Conservation (phyloP, 1,140 invertebrate genomes). For the Brachionus koreanus region DNA sequence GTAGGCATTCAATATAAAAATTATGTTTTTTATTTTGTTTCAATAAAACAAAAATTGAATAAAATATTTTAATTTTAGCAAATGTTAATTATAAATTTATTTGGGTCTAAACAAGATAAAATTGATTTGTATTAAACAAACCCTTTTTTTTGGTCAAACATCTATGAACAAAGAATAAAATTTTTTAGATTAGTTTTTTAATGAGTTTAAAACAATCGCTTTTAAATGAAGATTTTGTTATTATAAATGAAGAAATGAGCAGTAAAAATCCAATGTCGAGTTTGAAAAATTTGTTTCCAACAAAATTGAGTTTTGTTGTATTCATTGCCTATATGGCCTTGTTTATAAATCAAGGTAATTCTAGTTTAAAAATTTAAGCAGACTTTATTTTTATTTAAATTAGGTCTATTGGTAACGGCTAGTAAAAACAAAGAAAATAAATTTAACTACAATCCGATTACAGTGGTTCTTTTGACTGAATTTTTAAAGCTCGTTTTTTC, state of each 20-base stretch:
- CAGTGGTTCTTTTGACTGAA: slow-evolving; percentile 82
- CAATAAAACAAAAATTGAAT: background rate
- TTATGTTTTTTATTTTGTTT: background rate
- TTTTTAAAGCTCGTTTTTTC: slow-evolving; percentile 76
- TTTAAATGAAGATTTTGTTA: background rate
- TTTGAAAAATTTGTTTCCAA: slow-evolving; percentile 38
- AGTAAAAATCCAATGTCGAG: slow-evolving; percentile 7
- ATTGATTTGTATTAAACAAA: background rate
- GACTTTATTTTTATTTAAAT: background rate
- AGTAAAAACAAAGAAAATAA: slow-evolving; percentile 74
- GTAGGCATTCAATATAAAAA: too few species aligned
- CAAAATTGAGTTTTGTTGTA: slow-evolving; percentile 11
- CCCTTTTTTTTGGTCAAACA: background rate
- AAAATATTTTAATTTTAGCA: background rate
- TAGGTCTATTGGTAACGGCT: slow-evolving; percentile 82
- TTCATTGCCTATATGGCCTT: slow-evolving; percentile 44
- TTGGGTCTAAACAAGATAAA: slow-evolving; percentile 12
- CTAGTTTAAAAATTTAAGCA: background rate
- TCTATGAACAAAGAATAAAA: background rate
- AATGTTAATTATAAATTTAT: slow-evolving; percentile 16
- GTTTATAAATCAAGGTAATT: slow-evolving; percentile 43
- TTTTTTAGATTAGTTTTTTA: background rate
- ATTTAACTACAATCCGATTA: slow-evolving; percentile 81
- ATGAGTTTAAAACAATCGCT: background rate
- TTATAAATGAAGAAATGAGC: background rate